Conservation (phyloP, 2,113 vertebrate genomes). For the Chaetodon auriga region DNA sequence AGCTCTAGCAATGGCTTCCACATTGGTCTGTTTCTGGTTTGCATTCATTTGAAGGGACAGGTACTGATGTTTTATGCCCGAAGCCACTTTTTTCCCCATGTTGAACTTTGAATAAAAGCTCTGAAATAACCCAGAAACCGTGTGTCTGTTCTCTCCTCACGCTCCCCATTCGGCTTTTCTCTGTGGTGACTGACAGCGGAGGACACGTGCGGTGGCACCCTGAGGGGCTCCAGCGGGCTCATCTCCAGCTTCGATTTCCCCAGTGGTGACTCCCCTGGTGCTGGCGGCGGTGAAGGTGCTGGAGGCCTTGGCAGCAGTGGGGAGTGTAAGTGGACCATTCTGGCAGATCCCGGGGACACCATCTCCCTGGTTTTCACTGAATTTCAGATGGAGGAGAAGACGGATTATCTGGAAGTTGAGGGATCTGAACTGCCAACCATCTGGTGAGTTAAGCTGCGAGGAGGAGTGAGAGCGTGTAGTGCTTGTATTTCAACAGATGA, state of each 20-base stretch:
- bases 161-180: conserved; percentile 2
- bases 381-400: conserved; percentile 97
- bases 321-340: conserved; percentile 97
- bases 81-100: conserved; percentile 25
- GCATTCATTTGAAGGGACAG: conserved; percentile 50
- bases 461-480: neutral
- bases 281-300: conserved; percentile 55
- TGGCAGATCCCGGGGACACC: conserved; percentile 96
- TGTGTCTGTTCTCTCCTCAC: conserved; percentile 43
- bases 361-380: conserved; percentile 96
- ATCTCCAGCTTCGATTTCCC: conserved; percentile 96
- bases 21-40: conserved; percentile 15
- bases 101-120: conserved; percentile 48
- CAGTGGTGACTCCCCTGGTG: conserved; percentile 86
- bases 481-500: conserved; percentile 14
- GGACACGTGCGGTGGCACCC: conserved; percentile 94
- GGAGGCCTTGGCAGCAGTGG: conserved; percentile 82
- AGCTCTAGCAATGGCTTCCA: neutral
- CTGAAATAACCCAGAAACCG: conserved; percentile 58
- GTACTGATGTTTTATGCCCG: conserved; percentile 54
- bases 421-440: conserved; percentile 93
- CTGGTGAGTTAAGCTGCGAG: conserved; percentile 87
- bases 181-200: conserved; percentile 87
- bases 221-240: conserved; percentile 93
- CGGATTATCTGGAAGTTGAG: conserved; percentile 94